Percentiles rank a stretch among this genome's conserved stretches.
phyloP scores from a whole-genome alignment of 1,140 invertebrate genomes.

The Bombus waltoni region DNA sequence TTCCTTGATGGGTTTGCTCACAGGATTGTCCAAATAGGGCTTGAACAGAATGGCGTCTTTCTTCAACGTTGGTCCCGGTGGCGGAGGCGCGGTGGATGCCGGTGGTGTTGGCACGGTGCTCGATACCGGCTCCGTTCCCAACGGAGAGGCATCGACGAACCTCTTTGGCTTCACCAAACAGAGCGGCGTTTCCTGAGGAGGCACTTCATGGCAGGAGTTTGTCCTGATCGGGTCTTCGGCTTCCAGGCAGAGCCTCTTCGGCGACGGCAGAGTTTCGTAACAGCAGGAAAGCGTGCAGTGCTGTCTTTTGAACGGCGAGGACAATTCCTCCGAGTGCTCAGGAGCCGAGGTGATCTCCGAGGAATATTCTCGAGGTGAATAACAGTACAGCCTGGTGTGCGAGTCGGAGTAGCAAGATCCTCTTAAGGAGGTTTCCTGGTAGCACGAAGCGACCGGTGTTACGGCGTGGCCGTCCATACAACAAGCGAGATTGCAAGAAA shows the following conservation, averaged over 20 bases:
- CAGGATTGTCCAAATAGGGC: conserved; percentile 86
- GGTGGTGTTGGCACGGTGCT: conserved; percentile 80
- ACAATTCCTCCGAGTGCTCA: conserved; percentile 49
- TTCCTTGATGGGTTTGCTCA: conserved; percentile 74
- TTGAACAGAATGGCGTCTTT: conserved; percentile 85
- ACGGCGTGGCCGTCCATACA: conserved; percentile 60
- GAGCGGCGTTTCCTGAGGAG: conserved; percentile 78
- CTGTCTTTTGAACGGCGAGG: conserved; percentile 65
- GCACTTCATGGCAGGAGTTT: conserved; percentile 48
- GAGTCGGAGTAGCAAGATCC: conserved; percentile 62
- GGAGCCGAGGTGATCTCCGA: conserved; percentile 30
- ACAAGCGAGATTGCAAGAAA: conserved; percentile 63
- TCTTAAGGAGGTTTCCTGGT: conserved; percentile 55
- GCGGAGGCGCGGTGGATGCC: conserved; percentile 66
- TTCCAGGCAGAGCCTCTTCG: conserved; percentile 66
- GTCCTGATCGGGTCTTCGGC: conserved; percentile 25
- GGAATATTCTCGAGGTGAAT: conserved; percentile 69
- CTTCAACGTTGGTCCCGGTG: conserved; percentile 63
- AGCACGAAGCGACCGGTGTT: conserved; percentile 45
- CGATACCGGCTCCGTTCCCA: conserved; percentile 75
- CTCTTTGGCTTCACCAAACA: conserved; percentile 79
- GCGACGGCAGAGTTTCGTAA: conserved; percentile 58
- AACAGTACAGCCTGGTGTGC: conserved; percentile 62
- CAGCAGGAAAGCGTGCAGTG: conserved; percentile 67
- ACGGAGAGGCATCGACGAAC: conserved; percentile 38